Conservation (phyloP, 2,888 invertebrate genomes). For the Thumatha senex region DNA sequence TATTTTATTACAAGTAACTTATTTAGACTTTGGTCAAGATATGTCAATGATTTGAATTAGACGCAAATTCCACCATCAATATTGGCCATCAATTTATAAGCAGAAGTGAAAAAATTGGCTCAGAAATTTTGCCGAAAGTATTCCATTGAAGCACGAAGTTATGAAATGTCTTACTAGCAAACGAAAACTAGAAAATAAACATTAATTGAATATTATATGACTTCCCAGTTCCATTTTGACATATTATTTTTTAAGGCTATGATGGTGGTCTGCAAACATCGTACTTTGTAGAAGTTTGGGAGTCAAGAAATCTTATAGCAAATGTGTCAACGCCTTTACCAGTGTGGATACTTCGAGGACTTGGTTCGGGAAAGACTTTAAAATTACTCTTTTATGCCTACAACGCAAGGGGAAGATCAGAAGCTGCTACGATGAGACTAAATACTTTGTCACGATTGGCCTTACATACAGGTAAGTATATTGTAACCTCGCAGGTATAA, state of each 20-base stretch:
- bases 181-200: conserved; percentile 7
- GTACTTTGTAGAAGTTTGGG: conserved; percentile 89
- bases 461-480: conserved; percentile 66
- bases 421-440: conserved; percentile 78
- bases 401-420: conserved; percentile 93
- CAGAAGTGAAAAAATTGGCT: neutral
- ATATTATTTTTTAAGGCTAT: conserved; percentile 79
- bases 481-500: conserved; percentile 5
- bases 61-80: neutral
- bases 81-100: neutral
- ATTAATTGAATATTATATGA: conserved; percentile 3
- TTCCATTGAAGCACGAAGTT: neutral
- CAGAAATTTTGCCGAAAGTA: neutral
- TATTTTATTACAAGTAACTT: neutral
- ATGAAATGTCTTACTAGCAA: neutral
- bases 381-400: conserved; percentile 91
- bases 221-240: conserved; percentile 45
- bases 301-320: conserved; percentile 84
- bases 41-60: neutral
- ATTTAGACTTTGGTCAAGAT: neutral
- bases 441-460: conserved; percentile 68
- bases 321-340: conserved; percentile 89
- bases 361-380: conserved; percentile 91
- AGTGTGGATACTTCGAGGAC: conserved; percentile 88
- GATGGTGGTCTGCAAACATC: conserved; percentile 91